These are phyloP conservation scores for Tethya wilhelma DNA, from an alignment of 37 sponge, comb jelly and placozoan species.

Conservation along the genomic window DNA sequence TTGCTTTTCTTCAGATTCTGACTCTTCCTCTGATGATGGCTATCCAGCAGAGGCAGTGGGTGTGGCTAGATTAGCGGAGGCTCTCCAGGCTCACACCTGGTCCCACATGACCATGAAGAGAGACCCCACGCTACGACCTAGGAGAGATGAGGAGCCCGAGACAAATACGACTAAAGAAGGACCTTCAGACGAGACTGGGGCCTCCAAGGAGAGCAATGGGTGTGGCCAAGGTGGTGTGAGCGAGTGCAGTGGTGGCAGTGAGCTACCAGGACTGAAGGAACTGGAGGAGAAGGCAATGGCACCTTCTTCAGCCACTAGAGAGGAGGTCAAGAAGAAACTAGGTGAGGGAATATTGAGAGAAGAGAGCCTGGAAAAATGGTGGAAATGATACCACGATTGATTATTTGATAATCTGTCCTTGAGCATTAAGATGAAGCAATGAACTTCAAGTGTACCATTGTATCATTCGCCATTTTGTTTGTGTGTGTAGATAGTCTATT, in stretches of 20 bases:
- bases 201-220: too few relatives aligned
- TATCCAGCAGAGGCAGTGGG: constrained; percentile 29
- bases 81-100: constrained; percentile 83
- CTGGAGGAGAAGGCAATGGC: not conserved
- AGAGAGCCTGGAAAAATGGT: not conserved
- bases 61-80: constrained; percentile 49
- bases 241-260: not conserved
- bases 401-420: too few relatives aligned
- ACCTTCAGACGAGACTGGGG: not conserved
- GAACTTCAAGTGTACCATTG: not conserved
- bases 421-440: not conserved
- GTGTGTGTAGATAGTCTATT: not conserved
- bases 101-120: constrained; percentile 64
- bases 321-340: not conserved
- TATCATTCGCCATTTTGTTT: not conserved
- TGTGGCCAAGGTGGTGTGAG: not conserved
- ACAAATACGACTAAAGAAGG: too few relatives aligned
- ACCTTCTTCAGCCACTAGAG: not conserved
- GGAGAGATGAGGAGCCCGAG: not conserved
- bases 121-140: not conserved
- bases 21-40: not conserved
- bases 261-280: not conserved
- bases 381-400: not conserved
- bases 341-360: not conserved
- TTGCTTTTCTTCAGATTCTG: not conserved